phyloP scores from a whole-genome alignment of 2,888 invertebrate species.

The Epirrhoe tristata region DNA sequence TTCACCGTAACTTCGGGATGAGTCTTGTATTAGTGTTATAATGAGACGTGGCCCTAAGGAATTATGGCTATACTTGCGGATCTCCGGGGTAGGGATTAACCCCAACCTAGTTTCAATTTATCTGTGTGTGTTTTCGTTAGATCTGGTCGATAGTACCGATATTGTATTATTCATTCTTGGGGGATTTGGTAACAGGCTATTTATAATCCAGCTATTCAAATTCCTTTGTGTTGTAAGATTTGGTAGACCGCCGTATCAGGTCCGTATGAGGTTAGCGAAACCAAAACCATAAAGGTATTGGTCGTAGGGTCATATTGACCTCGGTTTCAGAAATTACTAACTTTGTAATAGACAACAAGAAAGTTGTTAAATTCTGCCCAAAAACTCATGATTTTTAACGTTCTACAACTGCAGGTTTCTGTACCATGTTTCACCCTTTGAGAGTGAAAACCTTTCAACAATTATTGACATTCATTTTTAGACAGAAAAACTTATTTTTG shows the following conservation, averaged over 20 bases:
- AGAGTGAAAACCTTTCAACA: too few species aligned
- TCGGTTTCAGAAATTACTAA: too few species aligned
- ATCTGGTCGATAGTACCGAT: slow-evolving; percentile 60
- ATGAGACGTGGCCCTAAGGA: slow-evolving; percentile 85
- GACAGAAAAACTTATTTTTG: too few species aligned
- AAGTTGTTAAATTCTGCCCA: too few species aligned
- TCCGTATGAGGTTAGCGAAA: too few species aligned
- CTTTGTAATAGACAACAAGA: too few species aligned
- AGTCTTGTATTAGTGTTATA: slow-evolving; percentile 86
- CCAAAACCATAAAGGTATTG: too few species aligned
- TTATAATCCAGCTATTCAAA: slow-evolving; percentile 7
- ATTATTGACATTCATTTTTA: too few species aligned
- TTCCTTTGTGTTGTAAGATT: slow-evolving; percentile 7
- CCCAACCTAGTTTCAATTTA: slow-evolving; percentile 81
- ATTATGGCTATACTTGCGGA: slow-evolving; percentile 82
- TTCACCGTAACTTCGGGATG: slow-evolving; percentile 85
- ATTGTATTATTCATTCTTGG: slow-evolving; percentile 47
- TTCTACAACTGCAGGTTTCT: too few species aligned
- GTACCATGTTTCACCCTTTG: too few species aligned
- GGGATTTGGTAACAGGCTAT: slow-evolving; percentile 21
- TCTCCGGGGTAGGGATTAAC: slow-evolving; percentile 75
- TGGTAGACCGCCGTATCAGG: slow-evolving; percentile 24
- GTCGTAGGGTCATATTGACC: too few species aligned
- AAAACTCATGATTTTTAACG: too few species aligned
- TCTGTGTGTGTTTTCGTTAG: slow-evolving; percentile 70